These are phyloP conservation scores for Myotis lucifugus DNA, from an alignment of 2,113 vertebrate species.

Conservation along the genomic window DNA sequence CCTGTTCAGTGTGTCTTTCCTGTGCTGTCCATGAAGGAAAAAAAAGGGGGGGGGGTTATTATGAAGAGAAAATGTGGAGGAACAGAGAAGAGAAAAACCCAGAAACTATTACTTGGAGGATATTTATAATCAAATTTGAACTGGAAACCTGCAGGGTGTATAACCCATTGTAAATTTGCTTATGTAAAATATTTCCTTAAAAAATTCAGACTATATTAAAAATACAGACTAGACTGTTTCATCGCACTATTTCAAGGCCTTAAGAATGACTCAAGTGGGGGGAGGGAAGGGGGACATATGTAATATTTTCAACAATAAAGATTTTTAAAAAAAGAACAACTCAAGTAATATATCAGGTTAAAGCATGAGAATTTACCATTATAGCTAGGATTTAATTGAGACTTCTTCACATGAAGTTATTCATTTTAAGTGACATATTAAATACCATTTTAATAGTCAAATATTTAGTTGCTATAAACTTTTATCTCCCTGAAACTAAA, in stretches of 20 bases:
- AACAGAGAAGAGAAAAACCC: neutral
- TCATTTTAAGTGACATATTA: conserved; percentile 28
- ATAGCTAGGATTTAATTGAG: neutral
- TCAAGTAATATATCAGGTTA: neutral
- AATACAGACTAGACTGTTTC: neutral
- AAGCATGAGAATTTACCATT: neutral
- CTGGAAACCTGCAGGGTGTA: neutral
- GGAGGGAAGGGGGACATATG: too few species aligned
- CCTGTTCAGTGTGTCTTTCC: neutral
- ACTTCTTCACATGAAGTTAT: neutral
- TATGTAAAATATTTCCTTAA: neutral
- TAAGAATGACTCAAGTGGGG: neutral
- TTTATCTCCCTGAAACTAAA: conserved; percentile 26
- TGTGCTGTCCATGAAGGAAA: neutral
- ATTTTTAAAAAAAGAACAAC: neutral
- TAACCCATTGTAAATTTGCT: neutral
- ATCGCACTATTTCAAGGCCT: neutral
- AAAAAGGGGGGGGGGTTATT: neutral
- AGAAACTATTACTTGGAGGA: neutral
- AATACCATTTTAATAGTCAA: neutral
- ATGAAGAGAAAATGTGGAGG: conserved; percentile 14
- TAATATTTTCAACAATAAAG: too few species aligned
- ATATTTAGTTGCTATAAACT: neutral
- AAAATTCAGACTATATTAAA: conserved; percentile 4
- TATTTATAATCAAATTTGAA: conserved; percentile 2